Percentiles rank a stretch among this genome's conserved stretches.
phyloP scores from a whole-genome alignment of 2,113 vertebrate genomes.

The Athene noctua region DNA sequence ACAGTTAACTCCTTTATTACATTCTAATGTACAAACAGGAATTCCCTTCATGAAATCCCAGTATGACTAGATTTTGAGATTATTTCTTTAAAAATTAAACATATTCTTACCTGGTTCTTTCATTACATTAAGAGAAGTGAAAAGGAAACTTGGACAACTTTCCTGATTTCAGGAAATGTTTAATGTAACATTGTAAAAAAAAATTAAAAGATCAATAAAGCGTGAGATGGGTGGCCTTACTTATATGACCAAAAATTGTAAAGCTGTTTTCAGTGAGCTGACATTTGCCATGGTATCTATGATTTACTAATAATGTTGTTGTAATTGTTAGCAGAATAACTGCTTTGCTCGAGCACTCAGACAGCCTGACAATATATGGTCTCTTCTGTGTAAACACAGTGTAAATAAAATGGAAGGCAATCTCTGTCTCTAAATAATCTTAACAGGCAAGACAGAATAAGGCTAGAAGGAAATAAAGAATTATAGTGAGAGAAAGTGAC shows the following conservation, averaged over 20 bases:
- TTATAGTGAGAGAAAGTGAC: background rate
- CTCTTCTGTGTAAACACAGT: background rate
- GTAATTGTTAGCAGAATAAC: background rate
- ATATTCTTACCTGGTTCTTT: background rate
- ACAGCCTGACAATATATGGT: background rate
- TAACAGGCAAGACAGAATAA: background rate
- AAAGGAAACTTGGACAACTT: background rate
- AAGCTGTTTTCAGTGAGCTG: background rate
- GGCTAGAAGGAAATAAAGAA: background rate
- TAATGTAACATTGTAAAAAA: background rate
- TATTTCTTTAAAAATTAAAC: background rate
- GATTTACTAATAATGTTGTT: conserved; percentile 25
- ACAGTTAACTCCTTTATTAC: background rate
- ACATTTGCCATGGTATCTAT: background rate
- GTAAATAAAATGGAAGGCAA: background rate
- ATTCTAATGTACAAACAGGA: background rate
- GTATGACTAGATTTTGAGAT: background rate
- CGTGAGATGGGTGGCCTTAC: background rate
- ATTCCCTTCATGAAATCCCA: background rate
- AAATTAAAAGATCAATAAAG: background rate
- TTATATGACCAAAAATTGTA: background rate
- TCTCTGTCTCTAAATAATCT: background rate
- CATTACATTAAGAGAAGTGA: background rate
- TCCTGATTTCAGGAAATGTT: background rate
- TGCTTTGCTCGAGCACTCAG: background rate